Conservation (phyloP, 2,113 vertebrate genomes). For the Cettia cetti region DNA sequence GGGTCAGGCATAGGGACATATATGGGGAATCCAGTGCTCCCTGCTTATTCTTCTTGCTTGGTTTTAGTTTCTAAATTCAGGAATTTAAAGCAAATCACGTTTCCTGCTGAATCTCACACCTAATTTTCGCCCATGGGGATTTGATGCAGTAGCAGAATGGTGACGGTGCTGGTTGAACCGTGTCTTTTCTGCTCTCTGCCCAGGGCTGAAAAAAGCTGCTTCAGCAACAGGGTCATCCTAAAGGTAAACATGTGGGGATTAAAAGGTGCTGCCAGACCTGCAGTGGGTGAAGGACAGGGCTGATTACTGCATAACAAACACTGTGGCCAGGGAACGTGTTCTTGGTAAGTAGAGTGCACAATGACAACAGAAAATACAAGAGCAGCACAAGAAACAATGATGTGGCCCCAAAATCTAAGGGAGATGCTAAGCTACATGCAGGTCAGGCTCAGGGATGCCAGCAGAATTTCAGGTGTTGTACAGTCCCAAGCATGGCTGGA, state of each 20-base stretch:
- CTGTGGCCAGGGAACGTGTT: background rate
- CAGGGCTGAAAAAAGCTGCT: background rate
- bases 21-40: background rate
- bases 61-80: background rate
- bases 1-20: background rate
- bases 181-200: background rate
- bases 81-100: background rate
- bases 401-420: background rate
- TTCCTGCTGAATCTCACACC: background rate
- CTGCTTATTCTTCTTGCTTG: background rate
- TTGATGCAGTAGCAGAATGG: background rate
- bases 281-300: background rate
- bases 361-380: background rate
- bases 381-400: background rate
- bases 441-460: fast-evolving
- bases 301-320: background rate
- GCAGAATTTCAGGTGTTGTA: background rate
- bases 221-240: background rate
- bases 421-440: background rate
- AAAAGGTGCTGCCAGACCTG: background rate
- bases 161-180: background rate
- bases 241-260: background rate
- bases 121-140: fast-evolving
- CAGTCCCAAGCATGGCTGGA: background rate
- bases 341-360: background rate